Evolutionary conservation across 2,797 vertebrate genomes (phyloP).

Genomic region (Aeoliscus strigatus): DNA sequence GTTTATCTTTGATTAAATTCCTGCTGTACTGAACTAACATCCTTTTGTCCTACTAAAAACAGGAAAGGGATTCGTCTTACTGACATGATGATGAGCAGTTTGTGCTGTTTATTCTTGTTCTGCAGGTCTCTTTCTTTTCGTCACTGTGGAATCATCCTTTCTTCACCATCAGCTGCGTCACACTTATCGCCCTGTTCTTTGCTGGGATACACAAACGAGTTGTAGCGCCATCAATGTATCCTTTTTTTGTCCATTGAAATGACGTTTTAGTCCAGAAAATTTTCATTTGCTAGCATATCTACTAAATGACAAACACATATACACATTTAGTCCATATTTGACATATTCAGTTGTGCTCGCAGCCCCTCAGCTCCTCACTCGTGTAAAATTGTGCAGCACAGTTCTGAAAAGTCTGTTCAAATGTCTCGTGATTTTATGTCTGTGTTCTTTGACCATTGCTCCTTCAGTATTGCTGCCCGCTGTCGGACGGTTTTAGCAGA

Average conservation of each 20-base stretch:
- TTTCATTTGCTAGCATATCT: no score
- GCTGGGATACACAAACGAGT: conserved; percentile 99
- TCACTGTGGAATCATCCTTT: conserved; percentile 99
- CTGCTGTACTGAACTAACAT: no score
- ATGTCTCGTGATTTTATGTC: no score
- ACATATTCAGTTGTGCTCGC: no score
- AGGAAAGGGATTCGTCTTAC: no score
- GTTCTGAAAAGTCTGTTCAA: no score
- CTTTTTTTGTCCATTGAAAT: conserved; percentile 57
- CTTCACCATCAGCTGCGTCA: conserved; percentile 98
- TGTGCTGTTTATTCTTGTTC: not conserved
- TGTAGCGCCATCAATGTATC: conserved; percentile 99
- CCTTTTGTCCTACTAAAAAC: no score
- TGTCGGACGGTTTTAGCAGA: conserved; percentile 97
- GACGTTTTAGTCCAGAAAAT: not conserved
- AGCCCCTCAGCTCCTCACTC: no score
- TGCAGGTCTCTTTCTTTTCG: conserved; percentile 95
- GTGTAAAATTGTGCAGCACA: no score
- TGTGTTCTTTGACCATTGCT: conserved; percentile 47
- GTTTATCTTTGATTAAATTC: no score
- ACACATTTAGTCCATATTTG: no score
- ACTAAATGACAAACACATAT: no score
- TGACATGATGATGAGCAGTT: not conserved
- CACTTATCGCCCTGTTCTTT: conserved; percentile 97
- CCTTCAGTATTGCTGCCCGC: conserved; percentile 87